Evolutionary conservation across 2,797 vertebrate species (phyloP), one percentile per base, ranked within the genome.

Genomic region (Melanotaenia parkinsoni): DNA sequence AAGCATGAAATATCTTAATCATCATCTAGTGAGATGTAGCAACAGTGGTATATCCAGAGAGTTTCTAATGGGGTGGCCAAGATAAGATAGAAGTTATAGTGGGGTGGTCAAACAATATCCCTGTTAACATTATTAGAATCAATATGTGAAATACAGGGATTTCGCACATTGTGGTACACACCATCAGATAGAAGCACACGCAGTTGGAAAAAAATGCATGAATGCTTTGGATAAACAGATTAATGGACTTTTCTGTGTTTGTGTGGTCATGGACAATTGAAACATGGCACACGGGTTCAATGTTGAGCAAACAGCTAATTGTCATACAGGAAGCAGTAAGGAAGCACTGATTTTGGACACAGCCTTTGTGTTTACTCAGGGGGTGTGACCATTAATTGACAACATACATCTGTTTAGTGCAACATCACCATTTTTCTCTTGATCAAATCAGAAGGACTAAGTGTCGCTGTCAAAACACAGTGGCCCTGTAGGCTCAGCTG

Each of bases 401-500:
- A 30, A 14, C 40, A 58, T 32, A 67, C 59, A 45, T 77, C 53
- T 74, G 76, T 60, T 71, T 59, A 58, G 62, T 53, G 57, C 56
- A 50, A 56, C 62, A 63, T 61, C 5, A 1, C 28, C 18, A 28
- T 7, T 24, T 72, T 59, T 70, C 45, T 67, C 54, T 67, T 37
- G 38, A 50, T 59, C 53, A 63, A 54, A 65, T 67, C 74, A 71
- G 43, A 65, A 54, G 45, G 18, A 67, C 45, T 64, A 65, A 75
- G 56, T 53, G 71, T 56, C n/a, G 67, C 58, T 76, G 80, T 86
- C 76, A 76, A 72, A 69, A 38, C 65, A 47, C 66, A 65, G 60
- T 22, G 61, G 69, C 65, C 73, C 77, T 73, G 61, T 24, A 77
- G 75, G 61, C 78, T 86, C 79, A 61, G 74, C 79, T 70, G 79